Evolutionary conservation across 23 tunicate genomes (phyloP).

Genomic region (Ascidia mentula): DNA sequence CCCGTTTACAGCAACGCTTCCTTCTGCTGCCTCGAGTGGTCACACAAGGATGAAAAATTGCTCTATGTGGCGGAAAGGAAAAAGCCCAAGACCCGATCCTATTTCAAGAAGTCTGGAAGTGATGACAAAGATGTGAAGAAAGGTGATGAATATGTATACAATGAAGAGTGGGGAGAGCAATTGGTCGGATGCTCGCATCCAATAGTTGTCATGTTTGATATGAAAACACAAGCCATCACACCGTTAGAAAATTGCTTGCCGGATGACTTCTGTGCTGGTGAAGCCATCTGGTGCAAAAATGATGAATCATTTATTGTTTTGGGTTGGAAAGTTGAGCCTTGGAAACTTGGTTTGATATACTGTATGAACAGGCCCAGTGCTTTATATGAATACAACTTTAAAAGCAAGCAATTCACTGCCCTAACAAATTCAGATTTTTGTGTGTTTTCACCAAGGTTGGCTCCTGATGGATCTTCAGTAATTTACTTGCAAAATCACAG

Average conservation of each 20-base stretch:
- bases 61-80: conserved; percentile 75
- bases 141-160: conserved; percentile 49
- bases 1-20: conserved; percentile 49
- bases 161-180: conserved; percentile 92
- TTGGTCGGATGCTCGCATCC: conserved; percentile 43
- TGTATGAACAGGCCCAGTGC: conserved; percentile 67
- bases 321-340: conserved; percentile 70
- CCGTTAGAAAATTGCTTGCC: conserved; percentile 41
- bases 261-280: conserved; percentile 30
- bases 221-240: conserved; percentile 19
- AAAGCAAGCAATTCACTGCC: conserved; percentile 6
- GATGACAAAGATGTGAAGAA: conserved; percentile 6
- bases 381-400: conserved; percentile 23
- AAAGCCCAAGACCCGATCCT: conserved; percentile 30
- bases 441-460: conserved; percentile 52
- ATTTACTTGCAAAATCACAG: conserved; percentile 54
- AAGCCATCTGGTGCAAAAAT: conserved; percentile 60
- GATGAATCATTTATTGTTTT: conserved; percentile 35
- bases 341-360: conserved; percentile 75
- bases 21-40: conserved; percentile 86
- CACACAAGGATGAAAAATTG: conserved; percentile 44
- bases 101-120: conserved; percentile 13
- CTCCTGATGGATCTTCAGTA: conserved; percentile 39
- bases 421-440: conserved; percentile 34
- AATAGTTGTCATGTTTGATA: conserved; percentile 60